Conservation (phyloP, 1,140 invertebrate genomes). For the Tigriopus japonicus region DNA sequence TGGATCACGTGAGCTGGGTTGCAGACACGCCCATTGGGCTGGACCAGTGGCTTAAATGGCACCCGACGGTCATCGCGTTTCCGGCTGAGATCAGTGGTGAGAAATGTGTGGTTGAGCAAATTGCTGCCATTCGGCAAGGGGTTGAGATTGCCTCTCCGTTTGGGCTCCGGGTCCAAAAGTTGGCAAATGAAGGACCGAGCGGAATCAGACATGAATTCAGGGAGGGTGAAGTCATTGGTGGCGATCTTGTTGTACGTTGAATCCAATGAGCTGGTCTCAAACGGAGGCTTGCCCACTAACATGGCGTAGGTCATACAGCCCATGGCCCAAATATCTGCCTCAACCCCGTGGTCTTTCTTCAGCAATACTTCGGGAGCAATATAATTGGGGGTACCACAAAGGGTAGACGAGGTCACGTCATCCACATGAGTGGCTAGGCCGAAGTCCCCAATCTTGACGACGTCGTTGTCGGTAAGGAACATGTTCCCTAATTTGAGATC, state of each 20-base stretch:
- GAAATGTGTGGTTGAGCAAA: not conserved
- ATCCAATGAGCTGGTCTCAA: conserved; percentile 56
- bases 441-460: conserved; percentile 96
- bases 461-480: conserved; percentile 80
- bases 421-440: conserved; percentile 55
- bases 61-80: not conserved
- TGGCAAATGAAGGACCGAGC: conserved; percentile 60
- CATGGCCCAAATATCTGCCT: conserved; percentile 85
- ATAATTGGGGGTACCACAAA: conserved; percentile 97
- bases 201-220: conserved; percentile 40
- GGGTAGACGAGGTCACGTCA: conserved; percentile 29
- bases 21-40: not conserved
- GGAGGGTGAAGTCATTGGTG: conserved; percentile 74
- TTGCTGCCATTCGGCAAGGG: not conserved
- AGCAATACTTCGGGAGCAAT: conserved; percentile 89
- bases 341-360: conserved; percentile 82
- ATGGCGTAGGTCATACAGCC: conserved; percentile 49
- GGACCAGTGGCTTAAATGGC: not conserved
- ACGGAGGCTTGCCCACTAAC: conserved; percentile 81
- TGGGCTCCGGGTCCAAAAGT: conserved; percentile 64
- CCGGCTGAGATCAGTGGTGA: not conserved
- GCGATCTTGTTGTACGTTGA: conserved; percentile 86
- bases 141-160: conserved; percentile 54
- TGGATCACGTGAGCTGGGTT: not conserved
- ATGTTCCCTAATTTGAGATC: conserved; percentile 94